Percentiles rank a stretch among this genome's conserved stretches.
phyloP scores from a whole-genome alignment of 2,888 invertebrate species.

The Parthenolecanium corni region DNA sequence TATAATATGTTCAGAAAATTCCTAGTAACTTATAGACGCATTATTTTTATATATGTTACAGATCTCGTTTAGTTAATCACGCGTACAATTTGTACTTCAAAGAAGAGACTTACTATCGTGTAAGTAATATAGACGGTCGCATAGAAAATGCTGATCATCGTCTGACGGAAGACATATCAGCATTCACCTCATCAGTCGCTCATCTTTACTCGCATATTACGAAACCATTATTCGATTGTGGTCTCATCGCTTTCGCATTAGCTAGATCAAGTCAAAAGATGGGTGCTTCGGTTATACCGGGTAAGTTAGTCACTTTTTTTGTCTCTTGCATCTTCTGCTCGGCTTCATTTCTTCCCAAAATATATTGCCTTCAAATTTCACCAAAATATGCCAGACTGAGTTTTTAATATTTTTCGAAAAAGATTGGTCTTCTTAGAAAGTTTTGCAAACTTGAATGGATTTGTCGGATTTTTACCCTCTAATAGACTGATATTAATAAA shows the following conservation, averaged over 20 bases:
- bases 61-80: constrained; percentile 79
- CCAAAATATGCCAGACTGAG: too few relatives aligned
- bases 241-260: constrained; percentile 80
- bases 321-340: too few relatives aligned
- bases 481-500: too few relatives aligned
- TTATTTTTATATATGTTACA: constrained; percentile 36
- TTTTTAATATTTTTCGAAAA: too few relatives aligned
- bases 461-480: too few relatives aligned
- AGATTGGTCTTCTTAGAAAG: too few relatives aligned
- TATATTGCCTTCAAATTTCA: too few relatives aligned
- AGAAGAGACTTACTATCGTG: constrained; percentile 86
- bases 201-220: constrained; percentile 95
- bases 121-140: constrained; percentile 81
- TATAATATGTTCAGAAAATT: too few relatives aligned
- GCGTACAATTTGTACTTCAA: constrained; percentile 89
- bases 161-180: constrained; percentile 90
- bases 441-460: too few relatives aligned
- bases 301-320: constrained; percentile 38
- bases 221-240: constrained; percentile 89
- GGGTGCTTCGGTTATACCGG: constrained; percentile 73
- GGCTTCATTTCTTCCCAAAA: too few relatives aligned
- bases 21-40: too few relatives aligned
- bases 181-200: constrained; percentile 80
- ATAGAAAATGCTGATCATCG: constrained; percentile 95
- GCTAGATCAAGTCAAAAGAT: constrained; percentile 74